A percentile compares a stretch with the other conserved stretches of the same genome.
Evolutionary conservation across 1,140 invertebrate species (phyloP).

Genomic region (Aradophagus sp.): DNA sequence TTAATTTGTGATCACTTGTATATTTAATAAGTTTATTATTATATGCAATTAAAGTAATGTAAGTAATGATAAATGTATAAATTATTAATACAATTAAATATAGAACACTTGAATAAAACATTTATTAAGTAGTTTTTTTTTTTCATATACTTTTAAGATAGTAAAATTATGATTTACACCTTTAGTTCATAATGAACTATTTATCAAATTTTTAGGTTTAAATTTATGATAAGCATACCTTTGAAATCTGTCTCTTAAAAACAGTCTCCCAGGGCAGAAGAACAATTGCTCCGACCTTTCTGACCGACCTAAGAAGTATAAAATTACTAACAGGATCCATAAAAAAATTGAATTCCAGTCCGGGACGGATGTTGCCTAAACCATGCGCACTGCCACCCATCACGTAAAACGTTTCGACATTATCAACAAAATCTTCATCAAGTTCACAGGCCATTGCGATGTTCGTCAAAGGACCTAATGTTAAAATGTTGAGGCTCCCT

Average conservation of each 20-base stretch:
- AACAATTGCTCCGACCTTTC: constrained; percentile 49
- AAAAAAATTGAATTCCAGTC: constrained; percentile 81
- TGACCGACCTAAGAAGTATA: constrained; percentile 74
- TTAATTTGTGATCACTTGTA: no score
- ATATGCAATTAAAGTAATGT: no score
- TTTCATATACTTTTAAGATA: no score
- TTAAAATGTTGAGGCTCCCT: constrained; percentile 73
- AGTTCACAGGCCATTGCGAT: constrained; percentile 77
- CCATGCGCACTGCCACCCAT: constrained; percentile 79
- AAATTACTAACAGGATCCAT: constrained; percentile 79
- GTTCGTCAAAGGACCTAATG: constrained; percentile 79
- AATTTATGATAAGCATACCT: constrained; percentile 37
- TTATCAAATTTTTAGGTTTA: background rate
- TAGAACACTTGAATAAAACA: no score
- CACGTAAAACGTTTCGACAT: constrained; percentile 74
- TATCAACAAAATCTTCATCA: constrained; percentile 74
- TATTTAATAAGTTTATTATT: no score
- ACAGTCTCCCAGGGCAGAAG: constrained; percentile 75
- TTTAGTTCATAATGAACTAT: no score
- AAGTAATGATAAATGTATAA: no score
- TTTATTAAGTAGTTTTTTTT: no score
- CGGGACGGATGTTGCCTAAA: constrained; percentile 74
- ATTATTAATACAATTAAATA: no score
- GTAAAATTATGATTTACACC: no score
- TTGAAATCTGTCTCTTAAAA: constrained; percentile 42